Conservation (phyloP, 2,797 vertebrate genomes). For the Glossophaga mutica region DNA sequence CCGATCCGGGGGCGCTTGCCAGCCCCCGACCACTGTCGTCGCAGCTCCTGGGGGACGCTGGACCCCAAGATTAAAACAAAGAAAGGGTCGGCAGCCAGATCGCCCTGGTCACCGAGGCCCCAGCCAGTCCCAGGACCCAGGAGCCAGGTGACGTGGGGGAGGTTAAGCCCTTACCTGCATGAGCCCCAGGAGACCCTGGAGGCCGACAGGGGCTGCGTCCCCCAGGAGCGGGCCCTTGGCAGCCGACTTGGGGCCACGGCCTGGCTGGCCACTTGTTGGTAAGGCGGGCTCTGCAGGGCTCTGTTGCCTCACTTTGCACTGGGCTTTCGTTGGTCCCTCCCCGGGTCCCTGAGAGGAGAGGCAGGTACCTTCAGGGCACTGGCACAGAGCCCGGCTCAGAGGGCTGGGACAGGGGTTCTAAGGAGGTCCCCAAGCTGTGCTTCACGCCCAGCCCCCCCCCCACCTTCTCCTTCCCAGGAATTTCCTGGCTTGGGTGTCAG, state of each 20-base stretch:
- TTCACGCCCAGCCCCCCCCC: neutral
- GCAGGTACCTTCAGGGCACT: neutral
- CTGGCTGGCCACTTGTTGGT: accelerated
- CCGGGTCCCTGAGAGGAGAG: accelerated
- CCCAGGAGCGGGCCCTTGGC: neutral
- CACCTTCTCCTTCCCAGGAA: neutral
- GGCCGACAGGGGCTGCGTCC: neutral
- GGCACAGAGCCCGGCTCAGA: neutral
- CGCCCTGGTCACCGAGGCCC: accelerated
- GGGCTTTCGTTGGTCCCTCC: accelerated
- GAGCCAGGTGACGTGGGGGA: neutral
- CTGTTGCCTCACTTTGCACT: accelerated
- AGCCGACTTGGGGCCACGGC: accelerated
- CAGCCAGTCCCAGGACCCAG: neutral
- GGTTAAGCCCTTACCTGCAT: accelerated
- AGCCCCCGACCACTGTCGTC: accelerated
- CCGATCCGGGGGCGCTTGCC: accelerated
- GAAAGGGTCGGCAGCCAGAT: accelerated
- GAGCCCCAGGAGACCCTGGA: neutral
- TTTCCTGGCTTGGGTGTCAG: neutral
- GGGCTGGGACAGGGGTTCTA: neutral
- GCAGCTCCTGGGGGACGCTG: neutral
- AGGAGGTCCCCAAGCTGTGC: neutral
- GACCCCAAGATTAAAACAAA: neutral
- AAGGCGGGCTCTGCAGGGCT: accelerated